Evolutionary conservation across 2,797 vertebrate genomes (phyloP).

Genomic region (Parambassis ranga): DNA sequence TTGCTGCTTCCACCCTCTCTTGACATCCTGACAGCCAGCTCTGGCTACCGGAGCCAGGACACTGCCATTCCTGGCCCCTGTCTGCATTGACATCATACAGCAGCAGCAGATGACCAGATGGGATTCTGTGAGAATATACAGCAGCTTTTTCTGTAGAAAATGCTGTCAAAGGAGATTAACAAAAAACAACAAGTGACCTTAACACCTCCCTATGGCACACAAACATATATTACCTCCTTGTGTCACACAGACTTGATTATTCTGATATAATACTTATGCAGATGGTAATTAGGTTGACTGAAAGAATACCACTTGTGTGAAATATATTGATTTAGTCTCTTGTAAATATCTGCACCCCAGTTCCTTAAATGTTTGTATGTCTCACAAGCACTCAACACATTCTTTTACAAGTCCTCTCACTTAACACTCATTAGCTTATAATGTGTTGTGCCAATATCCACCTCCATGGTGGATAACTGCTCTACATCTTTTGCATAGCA

Average conservation of each 20-base stretch:
- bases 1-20: slow-evolving; percentile 16
- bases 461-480: background rate
- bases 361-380: background rate
- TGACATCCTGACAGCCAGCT: slow-evolving; percentile 65
- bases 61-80: slow-evolving; percentile 43
- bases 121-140: slow-evolving; percentile 52
- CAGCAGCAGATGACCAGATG: slow-evolving; percentile 63
- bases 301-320: too few species aligned
- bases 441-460: background rate
- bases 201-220: background rate
- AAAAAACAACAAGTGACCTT: background rate
- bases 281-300: too few species aligned
- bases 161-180: slow-evolving; percentile 13
- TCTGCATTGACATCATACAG: slow-evolving; percentile 48
- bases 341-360: background rate
- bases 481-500: background rate
- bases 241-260: background rate
- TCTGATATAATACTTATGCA: too few species aligned
- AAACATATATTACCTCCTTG: background rate
- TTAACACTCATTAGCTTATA: slow-evolving; percentile 9
- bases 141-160: slow-evolving; percentile 19
- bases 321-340: background rate
- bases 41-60: slow-evolving; percentile 52
- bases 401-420: background rate
- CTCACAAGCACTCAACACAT: background rate